Base-by-base conservation (phyloP, 1,140 invertebrate genomes). In the Zaprionus ornatus region DNA sequence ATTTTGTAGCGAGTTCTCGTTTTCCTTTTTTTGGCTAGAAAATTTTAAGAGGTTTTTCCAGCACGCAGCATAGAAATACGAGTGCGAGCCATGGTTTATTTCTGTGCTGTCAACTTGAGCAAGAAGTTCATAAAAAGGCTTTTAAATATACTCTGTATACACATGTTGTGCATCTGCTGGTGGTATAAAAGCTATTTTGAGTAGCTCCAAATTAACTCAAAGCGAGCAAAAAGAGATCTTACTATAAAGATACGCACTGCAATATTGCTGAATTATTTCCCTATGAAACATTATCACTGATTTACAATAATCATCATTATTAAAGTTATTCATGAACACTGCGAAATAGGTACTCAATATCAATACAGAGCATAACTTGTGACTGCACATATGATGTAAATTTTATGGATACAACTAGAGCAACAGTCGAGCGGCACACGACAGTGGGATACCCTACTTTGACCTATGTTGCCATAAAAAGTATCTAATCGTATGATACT, bases 41-140 rank as follows among this genome's bases (percentile, higher is more conserved):
- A n/a, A 62, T 32, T 32, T 17, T 69, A 70, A 74, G 55, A 74
- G 60, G 60, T 59, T 70, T 75, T 64, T 68, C 7, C 42, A 40
- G 63, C 50, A 61, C 52, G 13, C 52, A 62, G 52, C 59, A 60
- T 15, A 66, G 48, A 66, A 73, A 55, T 73, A 54, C 52, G 19
- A 50, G 45, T 50, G 45, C 12, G 19, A 50, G 63, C 63, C 29
- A 67, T 54, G 23, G 17, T 57, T 57, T 60, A 50, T 60, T 61
- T 50, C 48, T 54, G 23, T 59, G 45, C 63, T 35, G 48, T 40
- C 25, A 55, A 55, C 52, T 55, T 27, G 32, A 27, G 1, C 4
- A 48, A 37, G 60, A 63, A 74, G 50, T 69, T 63, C 57, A 67
- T 37, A 29, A 61, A 19, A 32, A 40, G 32, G 23, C 45, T 40